phyloP scores from a whole-genome alignment of 2,113 vertebrate species.

The Haliaeetus leucogaster region DNA sequence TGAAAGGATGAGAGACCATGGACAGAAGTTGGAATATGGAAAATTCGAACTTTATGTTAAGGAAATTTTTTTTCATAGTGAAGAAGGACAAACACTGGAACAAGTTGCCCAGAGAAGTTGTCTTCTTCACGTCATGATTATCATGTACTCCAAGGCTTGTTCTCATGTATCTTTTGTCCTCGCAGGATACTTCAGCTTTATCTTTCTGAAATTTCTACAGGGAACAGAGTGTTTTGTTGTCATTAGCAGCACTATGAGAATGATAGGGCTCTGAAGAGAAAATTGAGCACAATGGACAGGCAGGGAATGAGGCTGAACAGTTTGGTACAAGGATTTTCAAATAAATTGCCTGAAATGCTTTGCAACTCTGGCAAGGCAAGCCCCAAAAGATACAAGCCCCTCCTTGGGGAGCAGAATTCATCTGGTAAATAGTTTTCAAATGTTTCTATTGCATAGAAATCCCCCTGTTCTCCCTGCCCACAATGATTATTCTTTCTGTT shows the following conservation, averaged over 20 bases:
- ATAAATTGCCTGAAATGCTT: not conserved
- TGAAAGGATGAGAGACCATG: not conserved
- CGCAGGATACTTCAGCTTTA: not conserved
- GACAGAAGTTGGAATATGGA: not conserved
- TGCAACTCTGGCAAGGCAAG: not conserved
- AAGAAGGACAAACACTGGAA: not conserved
- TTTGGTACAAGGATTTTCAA: not conserved
- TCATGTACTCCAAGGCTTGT: not conserved
- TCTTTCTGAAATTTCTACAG: not conserved
- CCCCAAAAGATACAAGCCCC: not conserved
- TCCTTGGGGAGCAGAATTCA: not conserved
- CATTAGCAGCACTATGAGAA: not conserved
- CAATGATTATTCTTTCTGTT: not conserved
- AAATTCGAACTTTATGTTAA: not conserved
- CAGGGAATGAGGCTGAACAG: constrained; percentile 8
- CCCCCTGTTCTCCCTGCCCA: not conserved
- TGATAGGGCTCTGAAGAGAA: not conserved
- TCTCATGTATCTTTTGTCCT: not conserved
- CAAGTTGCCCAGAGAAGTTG: not conserved
- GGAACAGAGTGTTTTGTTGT: not conserved
- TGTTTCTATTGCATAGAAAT: not conserved
- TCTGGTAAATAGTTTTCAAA: not conserved
- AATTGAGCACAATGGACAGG: not conserved
- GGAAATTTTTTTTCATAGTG: accelerated
- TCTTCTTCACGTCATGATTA: not conserved